Evolutionary conservation across 1,140 invertebrate species (phyloP), one percentile per base, ranked within the genome.

Genomic region (Aricia agestis): DNA sequence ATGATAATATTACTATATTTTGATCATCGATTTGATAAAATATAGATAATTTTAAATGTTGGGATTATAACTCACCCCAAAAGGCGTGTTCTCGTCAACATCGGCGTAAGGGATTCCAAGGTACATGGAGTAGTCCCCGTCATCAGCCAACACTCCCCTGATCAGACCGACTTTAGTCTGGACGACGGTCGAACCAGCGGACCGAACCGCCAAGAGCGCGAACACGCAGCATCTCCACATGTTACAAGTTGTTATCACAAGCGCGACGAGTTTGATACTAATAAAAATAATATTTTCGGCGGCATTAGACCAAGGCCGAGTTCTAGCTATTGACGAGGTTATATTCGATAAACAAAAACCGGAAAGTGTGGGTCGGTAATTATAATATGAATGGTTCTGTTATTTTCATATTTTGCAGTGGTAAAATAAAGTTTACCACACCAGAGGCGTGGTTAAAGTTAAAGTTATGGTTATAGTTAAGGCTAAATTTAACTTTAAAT

Each of bases 41-140:
- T 25, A 25, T 2, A 1, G 25, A 3, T 25, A 2, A 25, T 25
- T 25, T 2, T 2, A 25, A 25, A 25, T 2, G 25, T 25, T 25
- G 3, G 25, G n/a, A n/a, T 45, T 2, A 11, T 13, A 15, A 59
- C 52, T 69, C 52, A 69, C 68, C 36, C 81, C 81, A 63, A 84
- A 84, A 66, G 82, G 81, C 68, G 82, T 82, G 7, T 68, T 71
- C 11, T 45, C 59, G 52, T 82, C 67, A 5, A 83, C 75, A 11
- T 18, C 57, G 4, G 72, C 82, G 18, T 79, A 85, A 1, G 83
- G 80, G 76, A 83, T 85, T 2, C 83, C 80, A 19, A 85, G 68
- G 58, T 82, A 85, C 80, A 80, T 85, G 19, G 77, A 78, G 42
- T 83, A 85, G 41, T 78, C 77, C 0, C 83, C 83, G 72, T 83